Base-by-base conservation (phyloP, 2,888 invertebrate species). In the Dromius quadrimaculatus region DNA sequence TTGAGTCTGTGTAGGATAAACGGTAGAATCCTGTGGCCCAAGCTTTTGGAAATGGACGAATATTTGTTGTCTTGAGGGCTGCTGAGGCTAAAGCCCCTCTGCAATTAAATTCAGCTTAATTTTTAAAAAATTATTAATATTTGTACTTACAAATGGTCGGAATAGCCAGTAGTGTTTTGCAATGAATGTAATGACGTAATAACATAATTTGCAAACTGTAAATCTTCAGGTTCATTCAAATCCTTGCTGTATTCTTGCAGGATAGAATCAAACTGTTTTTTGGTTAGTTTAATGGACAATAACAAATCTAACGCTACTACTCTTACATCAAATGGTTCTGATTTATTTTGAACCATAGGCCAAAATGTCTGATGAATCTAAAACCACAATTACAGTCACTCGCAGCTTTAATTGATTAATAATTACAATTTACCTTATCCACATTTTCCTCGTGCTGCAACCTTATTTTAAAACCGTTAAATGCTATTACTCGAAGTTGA, bases 181-280 rank as follows among this genome's bases (percentile, higher is more conserved):
- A 57, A 57, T 8, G 32, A 28, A 5, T 36, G 19, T 8, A 50
- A 20, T 6, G 19, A 20, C n/a, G 65, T 65, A 13, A 36, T 34
- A 8, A 65, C 13, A 65, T 65, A 65, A 65, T 65, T 65, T n/a
- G 45, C 47, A 5, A 65, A 2, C 11, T 65, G 65, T 13, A n/a
- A 36, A 13, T 65, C 36, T 8, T 50, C 6, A 65, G 34, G 36
- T 15, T 65, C 65, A 19, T 65, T 20, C n/a, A 36, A 65, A 13
- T 47, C 22, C 13, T 13, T 5, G 8, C 34, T 32, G 20, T 19
- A 50, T 5, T 65, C 8, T 9, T 50, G 13, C 13, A 50, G 13
- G 13, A 47, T 65, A 13, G 11, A 6, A n/a, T 50, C 1, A 36
- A 65, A 65, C 19, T 54, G 50, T 8, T 19, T 13, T 22, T 50